Evolutionary conservation across 2,888 invertebrate species (phyloP).

Genomic region (Stenodema calcarata): DNA sequence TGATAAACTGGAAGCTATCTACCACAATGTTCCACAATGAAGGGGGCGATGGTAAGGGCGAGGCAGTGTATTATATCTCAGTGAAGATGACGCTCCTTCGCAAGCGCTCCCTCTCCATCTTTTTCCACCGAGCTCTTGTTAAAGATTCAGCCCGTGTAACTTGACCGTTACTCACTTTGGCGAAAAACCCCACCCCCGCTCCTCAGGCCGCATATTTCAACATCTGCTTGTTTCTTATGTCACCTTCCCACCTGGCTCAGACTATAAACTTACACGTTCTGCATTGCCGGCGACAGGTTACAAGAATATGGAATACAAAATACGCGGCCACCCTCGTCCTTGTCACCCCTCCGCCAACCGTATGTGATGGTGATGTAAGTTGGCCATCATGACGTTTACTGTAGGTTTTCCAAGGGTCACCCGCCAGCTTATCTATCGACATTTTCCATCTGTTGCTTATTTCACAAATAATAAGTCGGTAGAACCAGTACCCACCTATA

Average conservation of each 20-base stretch:
- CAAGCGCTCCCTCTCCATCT: background rate
- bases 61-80: slow-evolving; percentile 5
- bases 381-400: background rate
- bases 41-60: background rate
- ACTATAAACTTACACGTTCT: slow-evolving; percentile 7
- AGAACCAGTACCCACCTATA: too few relatives aligned
- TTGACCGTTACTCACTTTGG: slow-evolving; percentile 48
- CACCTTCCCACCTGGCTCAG: slow-evolving; percentile 9
- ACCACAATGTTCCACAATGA: background rate
- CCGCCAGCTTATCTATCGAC: too few relatives aligned
- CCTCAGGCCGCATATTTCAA: slow-evolving; percentile 35
- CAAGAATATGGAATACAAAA: slow-evolving; percentile 16
- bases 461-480: too few relatives aligned
- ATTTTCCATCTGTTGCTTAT: too few relatives aligned
- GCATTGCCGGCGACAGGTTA: slow-evolving; percentile 27
- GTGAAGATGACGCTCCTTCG: background rate
- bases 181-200: background rate
- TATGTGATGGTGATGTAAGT: background rate
- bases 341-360: background rate
- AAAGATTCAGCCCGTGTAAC: slow-evolving; percentile 44
- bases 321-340: background rate
- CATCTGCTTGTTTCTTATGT: slow-evolving; percentile 41
- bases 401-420: too few relatives aligned
- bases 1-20: slow-evolving; percentile 19
- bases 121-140: slow-evolving; percentile 15